Evolutionary conservation across 2,113 vertebrate species (phyloP).

Genomic region (Pseudopodoces humilis): DNA sequence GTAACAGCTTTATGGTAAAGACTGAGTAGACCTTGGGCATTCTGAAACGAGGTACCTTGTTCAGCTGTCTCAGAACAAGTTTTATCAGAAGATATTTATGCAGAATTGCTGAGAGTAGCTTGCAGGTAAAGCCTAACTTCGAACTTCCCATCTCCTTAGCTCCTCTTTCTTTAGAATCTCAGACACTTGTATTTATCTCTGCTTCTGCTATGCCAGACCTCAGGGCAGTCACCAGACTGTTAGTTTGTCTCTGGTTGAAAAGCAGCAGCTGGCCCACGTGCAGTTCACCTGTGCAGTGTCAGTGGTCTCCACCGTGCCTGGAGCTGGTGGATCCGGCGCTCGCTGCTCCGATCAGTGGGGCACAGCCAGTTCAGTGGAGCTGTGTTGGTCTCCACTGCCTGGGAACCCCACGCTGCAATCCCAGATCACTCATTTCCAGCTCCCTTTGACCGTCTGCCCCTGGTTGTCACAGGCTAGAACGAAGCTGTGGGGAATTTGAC

Average conservation of each 20-base stretch:
- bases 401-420: background rate
- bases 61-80: background rate
- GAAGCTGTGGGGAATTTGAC: constrained; percentile 5
- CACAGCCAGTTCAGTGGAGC: background rate
- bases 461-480: background rate
- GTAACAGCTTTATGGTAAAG: background rate
- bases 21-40: background rate
- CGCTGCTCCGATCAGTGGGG: accelerated
- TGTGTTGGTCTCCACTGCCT: background rate
- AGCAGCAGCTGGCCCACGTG: background rate
- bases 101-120: background rate
- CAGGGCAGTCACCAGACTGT: background rate
- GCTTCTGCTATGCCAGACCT: background rate
- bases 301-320: background rate
- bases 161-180: background rate
- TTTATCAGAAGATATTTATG: background rate
- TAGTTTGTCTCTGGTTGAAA: background rate
- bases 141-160: background rate
- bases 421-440: background rate
- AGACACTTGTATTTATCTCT: background rate
- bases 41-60: background rate
- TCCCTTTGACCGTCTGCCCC: constrained; percentile 3
- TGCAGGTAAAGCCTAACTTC: background rate
- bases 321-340: background rate
- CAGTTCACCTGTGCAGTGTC: background rate